Evolutionary conservation across 2,797 vertebrate genomes (phyloP).

Genomic region (Strix occidentalis): DNA sequence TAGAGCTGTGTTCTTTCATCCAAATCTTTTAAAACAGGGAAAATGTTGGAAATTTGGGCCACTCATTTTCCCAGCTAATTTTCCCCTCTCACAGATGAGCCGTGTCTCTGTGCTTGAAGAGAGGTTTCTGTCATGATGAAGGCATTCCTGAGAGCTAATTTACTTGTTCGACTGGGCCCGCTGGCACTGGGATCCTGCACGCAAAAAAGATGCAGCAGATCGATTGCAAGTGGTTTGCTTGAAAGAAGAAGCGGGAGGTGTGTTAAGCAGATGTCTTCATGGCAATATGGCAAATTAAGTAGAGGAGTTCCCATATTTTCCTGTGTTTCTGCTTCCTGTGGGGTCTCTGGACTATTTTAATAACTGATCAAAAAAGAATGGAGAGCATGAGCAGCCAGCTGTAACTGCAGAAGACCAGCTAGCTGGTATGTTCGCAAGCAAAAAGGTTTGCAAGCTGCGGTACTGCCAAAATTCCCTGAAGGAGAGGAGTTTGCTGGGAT

Average conservation of each 20-base stretch:
- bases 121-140: not conserved
- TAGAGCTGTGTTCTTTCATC: not conserved
- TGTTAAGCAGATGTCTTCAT: not conserved
- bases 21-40: not conserved
- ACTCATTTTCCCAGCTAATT: not conserved
- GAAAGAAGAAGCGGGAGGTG: not conserved
- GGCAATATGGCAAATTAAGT: not conserved
- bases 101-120: not conserved
- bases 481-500: not conserved
- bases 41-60: not conserved
- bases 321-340: not conserved
- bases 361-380: not conserved
- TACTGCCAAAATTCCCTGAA: conserved; percentile 11
- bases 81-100: not conserved
- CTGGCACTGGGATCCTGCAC: not conserved
- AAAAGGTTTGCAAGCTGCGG: not conserved
- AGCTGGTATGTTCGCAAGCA: not conserved
- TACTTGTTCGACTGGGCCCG: accelerated
- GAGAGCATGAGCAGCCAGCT: not conserved
- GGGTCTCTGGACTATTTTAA: not conserved
- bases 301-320: not conserved
- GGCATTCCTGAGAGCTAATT: not conserved
- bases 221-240: not conserved
- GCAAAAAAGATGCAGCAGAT: not conserved
- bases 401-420: not conserved